Evolutionary conservation across 2,888 invertebrate genomes (phyloP).

Genomic region (Dyspetes luteomarginatus): DNA sequence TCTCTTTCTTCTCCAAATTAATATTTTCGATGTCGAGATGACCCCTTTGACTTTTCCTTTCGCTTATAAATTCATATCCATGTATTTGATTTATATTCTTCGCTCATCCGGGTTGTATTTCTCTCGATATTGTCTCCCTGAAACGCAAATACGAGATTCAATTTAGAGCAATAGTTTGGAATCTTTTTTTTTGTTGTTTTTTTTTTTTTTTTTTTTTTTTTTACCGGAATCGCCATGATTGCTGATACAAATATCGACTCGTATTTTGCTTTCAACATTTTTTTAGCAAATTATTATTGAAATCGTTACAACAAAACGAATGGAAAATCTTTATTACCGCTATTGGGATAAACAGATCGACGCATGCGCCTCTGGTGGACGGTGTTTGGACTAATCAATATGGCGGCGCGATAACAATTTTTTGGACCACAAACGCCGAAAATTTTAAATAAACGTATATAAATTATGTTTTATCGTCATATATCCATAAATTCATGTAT

Average conservation of each 20-base stretch:
- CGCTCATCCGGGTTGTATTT: conserved; percentile 61
- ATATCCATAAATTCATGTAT: no score
- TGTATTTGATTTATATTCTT: conserved; percentile 17
- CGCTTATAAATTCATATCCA: conserved; percentile 59
- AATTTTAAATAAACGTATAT: no score
- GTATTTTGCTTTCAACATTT: neutral
- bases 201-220: no score
- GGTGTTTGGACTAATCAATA: no score
- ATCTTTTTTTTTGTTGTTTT: neutral
- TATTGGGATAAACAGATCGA: no score
- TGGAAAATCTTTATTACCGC: neutral
- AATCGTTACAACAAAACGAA: neutral
- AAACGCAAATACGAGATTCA: conserved; percentile 56
- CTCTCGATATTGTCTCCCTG: conserved; percentile 57
- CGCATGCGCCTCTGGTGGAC: no score
- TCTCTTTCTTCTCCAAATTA: neutral
- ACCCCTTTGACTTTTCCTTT: neutral
- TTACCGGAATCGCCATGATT: no score
- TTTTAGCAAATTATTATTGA: neutral
- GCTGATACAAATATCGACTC: neutral
- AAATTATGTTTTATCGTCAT: no score
- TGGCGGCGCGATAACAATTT: no score
- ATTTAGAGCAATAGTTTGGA: conserved; percentile 33
- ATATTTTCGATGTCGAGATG: neutral
- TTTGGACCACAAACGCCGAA: no score